Evolutionary conservation across 1,140 invertebrate species (phyloP).

Genomic region (Calycopis cecrops): DNA sequence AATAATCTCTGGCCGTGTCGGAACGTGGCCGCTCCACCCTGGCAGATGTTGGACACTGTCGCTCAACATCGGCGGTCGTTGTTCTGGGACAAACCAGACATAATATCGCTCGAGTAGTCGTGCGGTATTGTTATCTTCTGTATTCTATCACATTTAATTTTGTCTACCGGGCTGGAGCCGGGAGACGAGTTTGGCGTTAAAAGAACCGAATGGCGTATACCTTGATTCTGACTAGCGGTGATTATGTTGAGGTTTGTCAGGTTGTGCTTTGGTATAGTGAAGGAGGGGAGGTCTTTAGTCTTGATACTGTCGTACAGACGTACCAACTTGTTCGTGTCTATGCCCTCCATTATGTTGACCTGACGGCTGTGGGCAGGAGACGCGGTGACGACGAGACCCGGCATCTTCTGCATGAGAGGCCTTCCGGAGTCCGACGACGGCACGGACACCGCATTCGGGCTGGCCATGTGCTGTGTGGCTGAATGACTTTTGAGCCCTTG

Average conservation of each 20-base stretch:
- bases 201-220: constrained; percentile 35
- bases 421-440: constrained; percentile 20
- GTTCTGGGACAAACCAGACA: constrained; percentile 22
- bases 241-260: constrained; percentile 49
- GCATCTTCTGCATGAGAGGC: constrained; percentile 30
- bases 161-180: constrained; percentile 38
- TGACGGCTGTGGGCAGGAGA: constrained; percentile 36
- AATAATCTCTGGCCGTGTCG: no score
- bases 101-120: constrained; percentile 30
- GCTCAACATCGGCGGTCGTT: constrained; percentile 29
- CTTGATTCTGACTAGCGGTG: constrained; percentile 31
- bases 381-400: constrained; percentile 52
- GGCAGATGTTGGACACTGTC: no score
- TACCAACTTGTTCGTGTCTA: constrained; percentile 56
- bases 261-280: constrained; percentile 57
- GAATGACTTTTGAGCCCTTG: constrained; percentile 85
- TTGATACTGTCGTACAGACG: constrained; percentile 63
- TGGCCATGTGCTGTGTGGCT: constrained; percentile 75
- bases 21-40: no score
- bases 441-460: constrained; percentile 17
- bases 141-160: constrained; percentile 41
- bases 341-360: constrained; percentile 36
- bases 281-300: constrained; percentile 47
- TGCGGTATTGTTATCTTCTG: constrained; percentile 48
- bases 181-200: constrained; percentile 36